Evolutionary conservation across 2,797 vertebrate species (phyloP).

Genomic region (Spondyliosoma cantharus): DNA sequence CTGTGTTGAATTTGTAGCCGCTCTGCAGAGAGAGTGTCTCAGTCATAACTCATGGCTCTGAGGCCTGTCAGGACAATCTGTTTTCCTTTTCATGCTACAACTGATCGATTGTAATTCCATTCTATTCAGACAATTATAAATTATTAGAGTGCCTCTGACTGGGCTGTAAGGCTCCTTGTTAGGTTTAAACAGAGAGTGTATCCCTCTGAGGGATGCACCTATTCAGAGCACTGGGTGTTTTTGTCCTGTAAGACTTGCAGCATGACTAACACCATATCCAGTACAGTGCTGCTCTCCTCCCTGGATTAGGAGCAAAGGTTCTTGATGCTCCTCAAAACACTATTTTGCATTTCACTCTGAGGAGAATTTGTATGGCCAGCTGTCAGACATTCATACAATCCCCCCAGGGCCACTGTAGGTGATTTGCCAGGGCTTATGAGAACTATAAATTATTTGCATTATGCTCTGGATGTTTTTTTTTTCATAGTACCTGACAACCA

Average conservation of each 20-base stretch:
- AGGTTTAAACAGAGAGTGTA: not conserved
- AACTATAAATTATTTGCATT: conserved; percentile 17
- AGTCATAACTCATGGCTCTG: conserved; percentile 30
- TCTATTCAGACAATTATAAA: conserved; percentile 43
- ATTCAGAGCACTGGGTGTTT: conserved; percentile 19
- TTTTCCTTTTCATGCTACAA: conserved; percentile 22
- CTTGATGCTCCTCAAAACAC: conserved; percentile 7
- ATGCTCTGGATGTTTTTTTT: not conserved
- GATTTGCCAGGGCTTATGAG: conserved; percentile 5
- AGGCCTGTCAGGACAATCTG: conserved; percentile 24
- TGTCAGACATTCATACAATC: conserved; percentile 23
- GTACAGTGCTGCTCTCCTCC: not conserved
- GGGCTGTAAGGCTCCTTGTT: conserved; percentile 2
- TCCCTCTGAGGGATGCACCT: conserved; percentile 5
- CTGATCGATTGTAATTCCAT: conserved; percentile 49
- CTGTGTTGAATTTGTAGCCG: conserved; percentile 45
- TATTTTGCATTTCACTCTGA: conserved; percentile 17
- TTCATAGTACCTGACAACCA: not conserved
- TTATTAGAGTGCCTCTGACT: conserved; percentile 5
- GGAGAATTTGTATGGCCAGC: conserved; percentile 16
- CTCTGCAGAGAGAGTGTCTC: conserved; percentile 32
- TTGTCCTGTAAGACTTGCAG: conserved; percentile 13
- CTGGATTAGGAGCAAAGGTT: conserved; percentile 14
- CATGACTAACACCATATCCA: conserved; percentile 23
- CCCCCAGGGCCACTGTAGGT: conserved; percentile 7